These are phyloP conservation scores for Phytoseiulus persimilis DNA, from an alignment of 2,888 invertebrate genomes.

Conservation along the genomic window DNA sequence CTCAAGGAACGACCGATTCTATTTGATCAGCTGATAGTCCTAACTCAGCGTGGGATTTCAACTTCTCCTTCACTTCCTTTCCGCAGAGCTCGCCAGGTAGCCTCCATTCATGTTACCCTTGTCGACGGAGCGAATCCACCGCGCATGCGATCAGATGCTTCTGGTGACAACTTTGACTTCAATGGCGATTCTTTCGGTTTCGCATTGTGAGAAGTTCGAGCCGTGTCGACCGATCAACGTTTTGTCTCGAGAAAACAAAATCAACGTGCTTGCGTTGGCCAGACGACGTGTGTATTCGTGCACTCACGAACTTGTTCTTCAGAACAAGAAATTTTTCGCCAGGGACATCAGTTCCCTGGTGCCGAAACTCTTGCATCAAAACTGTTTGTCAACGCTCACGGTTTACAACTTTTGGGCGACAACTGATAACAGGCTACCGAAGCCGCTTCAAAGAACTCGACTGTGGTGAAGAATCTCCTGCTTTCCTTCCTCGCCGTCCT, in stretches of 20 bases:
- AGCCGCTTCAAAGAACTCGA: background rate
- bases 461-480: background rate
- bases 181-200: background rate
- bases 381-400: background rate
- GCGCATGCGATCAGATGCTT: background rate
- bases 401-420: background rate
- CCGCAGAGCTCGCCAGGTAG: too few species aligned
- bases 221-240: background rate
- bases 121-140: background rate
- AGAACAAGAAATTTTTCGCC: background rate
- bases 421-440: background rate
- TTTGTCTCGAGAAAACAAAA: background rate
- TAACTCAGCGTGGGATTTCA: too few species aligned
- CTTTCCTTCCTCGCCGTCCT: background rate
- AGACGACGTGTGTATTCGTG: background rate
- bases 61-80: too few species aligned
- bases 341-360: background rate
- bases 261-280: background rate
- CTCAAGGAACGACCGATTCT: too few species aligned
- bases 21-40: too few species aligned
- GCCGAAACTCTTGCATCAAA: background rate
- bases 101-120: too few species aligned
- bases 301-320: background rate
- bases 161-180: background rate
- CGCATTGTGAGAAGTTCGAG: background rate